Evolutionary conservation across 2,113 vertebrate genomes (phyloP).

Genomic region (Pipa parva): DNA sequence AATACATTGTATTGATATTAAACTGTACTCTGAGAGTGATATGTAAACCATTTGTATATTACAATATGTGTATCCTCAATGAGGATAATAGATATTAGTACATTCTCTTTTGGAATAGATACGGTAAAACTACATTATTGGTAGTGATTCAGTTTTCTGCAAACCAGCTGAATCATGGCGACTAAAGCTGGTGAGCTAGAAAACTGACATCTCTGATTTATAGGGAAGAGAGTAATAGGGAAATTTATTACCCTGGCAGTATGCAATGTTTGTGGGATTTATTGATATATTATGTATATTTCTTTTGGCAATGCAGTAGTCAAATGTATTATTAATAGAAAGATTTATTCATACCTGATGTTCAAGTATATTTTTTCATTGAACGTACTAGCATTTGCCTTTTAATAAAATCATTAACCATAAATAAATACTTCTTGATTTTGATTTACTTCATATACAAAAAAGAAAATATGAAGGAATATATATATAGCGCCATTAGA

Average conservation of each 20-base stretch:
- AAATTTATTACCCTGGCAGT: background rate
- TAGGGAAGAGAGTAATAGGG: background rate
- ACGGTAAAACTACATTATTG: background rate
- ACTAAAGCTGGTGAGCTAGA: too few species aligned
- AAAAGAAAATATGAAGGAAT: too few species aligned
- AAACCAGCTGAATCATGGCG: too few species aligned
- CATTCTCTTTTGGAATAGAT: background rate
- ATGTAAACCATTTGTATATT: background rate
- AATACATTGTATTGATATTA: too few species aligned
- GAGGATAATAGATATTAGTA: background rate
- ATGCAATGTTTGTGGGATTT: background rate
- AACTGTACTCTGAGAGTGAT: background rate
- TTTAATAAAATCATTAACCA: too few species aligned
- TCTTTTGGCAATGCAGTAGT: background rate
- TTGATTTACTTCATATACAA: too few species aligned
- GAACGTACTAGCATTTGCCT: too few species aligned
- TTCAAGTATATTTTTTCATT: too few species aligned
- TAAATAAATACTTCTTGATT: too few species aligned
- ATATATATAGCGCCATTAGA: too few species aligned
- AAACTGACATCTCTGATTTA: background rate
- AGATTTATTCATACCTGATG: background rate
- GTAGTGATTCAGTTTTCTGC: background rate
- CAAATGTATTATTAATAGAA: background rate
- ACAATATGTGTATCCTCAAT: background rate
- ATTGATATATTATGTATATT: background rate